These are phyloP conservation scores for Coryphaenoides rupestris DNA, from an alignment of 2,113 vertebrate genomes.

Conservation along the genomic window DNA sequence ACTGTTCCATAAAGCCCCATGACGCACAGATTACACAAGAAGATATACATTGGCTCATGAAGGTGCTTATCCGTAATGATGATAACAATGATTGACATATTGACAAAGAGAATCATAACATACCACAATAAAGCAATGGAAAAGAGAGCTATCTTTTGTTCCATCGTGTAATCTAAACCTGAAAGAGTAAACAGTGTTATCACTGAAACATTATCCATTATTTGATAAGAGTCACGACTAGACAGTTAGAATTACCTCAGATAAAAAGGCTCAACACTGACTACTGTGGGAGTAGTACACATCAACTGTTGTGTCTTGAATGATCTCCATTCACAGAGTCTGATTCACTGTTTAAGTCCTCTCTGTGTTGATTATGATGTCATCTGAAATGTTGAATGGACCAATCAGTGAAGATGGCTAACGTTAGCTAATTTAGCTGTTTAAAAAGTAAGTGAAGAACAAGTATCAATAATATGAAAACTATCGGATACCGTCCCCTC, in stretches of 20 bases:
- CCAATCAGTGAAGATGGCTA: not conserved
- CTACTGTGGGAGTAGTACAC: not conserved
- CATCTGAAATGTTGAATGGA: not conserved
- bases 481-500: too few species aligned
- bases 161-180: not conserved
- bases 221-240: not conserved
- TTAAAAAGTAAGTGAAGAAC: too few species aligned
- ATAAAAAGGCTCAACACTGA: not conserved
- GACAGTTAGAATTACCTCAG: not conserved
- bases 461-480: too few species aligned
- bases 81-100: slow-evolving; percentile 13
- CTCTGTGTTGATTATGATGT: not conserved
- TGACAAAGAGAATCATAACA: not conserved
- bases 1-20: slow-evolving; percentile 23
- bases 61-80: slow-evolving; percentile 24
- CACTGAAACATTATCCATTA: not conserved
- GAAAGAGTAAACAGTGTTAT: not conserved
- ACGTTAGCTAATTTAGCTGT: too few species aligned
- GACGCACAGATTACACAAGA: slow-evolving; percentile 17
- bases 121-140: not conserved
- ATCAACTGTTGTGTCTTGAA: not conserved
- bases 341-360: not conserved
- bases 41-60: slow-evolving; percentile 32
- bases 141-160: not conserved
- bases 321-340: not conserved